Evolutionary conservation across 2,113 vertebrate genomes (phyloP), one percentile per base, ranked within the genome.

Genomic region (Vimba vimba): DNA sequence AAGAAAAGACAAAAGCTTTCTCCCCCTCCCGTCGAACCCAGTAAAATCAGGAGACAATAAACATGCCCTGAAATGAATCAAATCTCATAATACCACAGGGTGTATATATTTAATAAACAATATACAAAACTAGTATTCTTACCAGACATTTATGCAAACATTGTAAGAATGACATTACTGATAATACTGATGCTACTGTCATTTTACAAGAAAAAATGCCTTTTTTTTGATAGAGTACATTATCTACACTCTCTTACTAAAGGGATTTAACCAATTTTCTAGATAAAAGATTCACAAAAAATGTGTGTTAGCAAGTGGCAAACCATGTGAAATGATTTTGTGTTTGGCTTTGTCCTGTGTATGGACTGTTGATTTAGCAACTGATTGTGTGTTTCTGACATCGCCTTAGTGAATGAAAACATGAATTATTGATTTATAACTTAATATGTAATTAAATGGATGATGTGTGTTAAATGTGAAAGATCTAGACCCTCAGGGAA

Each of bases 381-480:
- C 45, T 68, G 25, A 82, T 23, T 52, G 19, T 82, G 62, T 69
- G 4, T 82, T 69, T 66, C 79, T 15, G 39, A 82, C 43, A 68
- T 52, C 5, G 4, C 79, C 47, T 82, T 82, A 62, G 15, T 36
- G 23, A 50, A 82, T 82, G 27, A 82, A 82, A 82, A 82, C 60
- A 52, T 68, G 45, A 82, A 82, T 82, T 69, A 68, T 82, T 82
- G 11, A 82, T 69, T 69, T 50, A 47, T 52, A 30, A 30, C 79
- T 68, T 82, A 68, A 82, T 68, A 47, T 81, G 21, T 30, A 52
- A 23, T 57, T 57, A 57, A 82, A 68, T 33, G 11, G 39, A 17
- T 69, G 62, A 82, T 68, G 45, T 68, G 62, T 52, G 68, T 82
- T 47, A 62, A 82, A 1, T 47, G 4, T 27, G 43, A 62, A 68